Evolutionary conservation across 2,797 vertebrate genomes (phyloP).

Genomic region (Sarcophilus harrisii): DNA sequence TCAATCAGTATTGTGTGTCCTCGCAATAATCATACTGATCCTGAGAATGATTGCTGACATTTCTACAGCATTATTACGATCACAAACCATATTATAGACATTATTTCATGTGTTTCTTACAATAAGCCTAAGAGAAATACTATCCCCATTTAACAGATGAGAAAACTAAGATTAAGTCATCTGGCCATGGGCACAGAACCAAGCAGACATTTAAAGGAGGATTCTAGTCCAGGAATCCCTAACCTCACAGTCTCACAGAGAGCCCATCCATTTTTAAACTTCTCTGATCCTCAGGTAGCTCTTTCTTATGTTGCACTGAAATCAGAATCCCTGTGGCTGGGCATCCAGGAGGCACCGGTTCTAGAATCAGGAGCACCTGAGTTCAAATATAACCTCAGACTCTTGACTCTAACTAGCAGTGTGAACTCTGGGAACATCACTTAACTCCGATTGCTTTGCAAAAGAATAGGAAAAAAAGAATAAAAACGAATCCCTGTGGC

Average conservation of each 20-base stretch:
- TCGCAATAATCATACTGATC: not conserved
- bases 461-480: too few relatives aligned
- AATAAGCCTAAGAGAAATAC: not conserved
- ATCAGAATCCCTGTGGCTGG: not conserved
- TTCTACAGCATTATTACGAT: not conserved
- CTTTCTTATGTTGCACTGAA: not conserved
- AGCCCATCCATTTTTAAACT: not conserved
- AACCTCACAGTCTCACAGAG: not conserved
- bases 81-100: not conserved
- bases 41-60: not conserved
- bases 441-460: too few relatives aligned
- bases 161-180: not conserved
- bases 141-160: not conserved
- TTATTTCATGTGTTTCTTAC: not conserved
- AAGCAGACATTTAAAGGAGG: not conserved
- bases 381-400: too few relatives aligned
- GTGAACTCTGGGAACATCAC: too few relatives aligned
- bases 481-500: fast-evolving
- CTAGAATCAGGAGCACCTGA: too few relatives aligned
- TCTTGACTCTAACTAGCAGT: too few relatives aligned
- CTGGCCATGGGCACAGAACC: not conserved
- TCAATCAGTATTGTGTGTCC: not conserved
- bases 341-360: too few relatives aligned
- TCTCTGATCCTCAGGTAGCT: not conserved
- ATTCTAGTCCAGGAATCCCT: not conserved